Evolutionary conservation across 2,888 invertebrate genomes (phyloP).

Genomic region (Xanthorhoe spadicearia): DNA sequence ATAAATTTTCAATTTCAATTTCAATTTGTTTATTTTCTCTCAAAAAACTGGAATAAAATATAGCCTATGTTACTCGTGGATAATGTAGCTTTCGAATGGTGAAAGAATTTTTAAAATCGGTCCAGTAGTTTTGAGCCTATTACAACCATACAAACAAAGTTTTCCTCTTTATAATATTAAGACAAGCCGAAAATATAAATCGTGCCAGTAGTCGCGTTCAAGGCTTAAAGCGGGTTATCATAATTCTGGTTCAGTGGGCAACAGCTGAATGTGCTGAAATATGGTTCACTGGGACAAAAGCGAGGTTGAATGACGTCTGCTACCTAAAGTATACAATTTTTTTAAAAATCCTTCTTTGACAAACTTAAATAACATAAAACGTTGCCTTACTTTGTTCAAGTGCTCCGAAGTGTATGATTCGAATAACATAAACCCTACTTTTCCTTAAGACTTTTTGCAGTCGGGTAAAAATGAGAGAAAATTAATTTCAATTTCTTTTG

Average conservation of each 20-base stretch:
- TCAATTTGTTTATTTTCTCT: no score
- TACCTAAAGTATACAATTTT: background rate
- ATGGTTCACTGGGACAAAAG: slow-evolving; percentile 15
- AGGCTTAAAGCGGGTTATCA: slow-evolving; percentile 17
- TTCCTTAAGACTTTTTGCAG: slow-evolving; percentile 4
- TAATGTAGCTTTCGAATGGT: no score
- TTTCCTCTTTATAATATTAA: no score
- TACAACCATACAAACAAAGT: no score
- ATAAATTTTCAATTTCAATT: no score
- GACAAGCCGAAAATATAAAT: no score
- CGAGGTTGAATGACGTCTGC: background rate
- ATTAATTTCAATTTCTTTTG: slow-evolving; percentile 18
- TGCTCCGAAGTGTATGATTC: slow-evolving; percentile 16
- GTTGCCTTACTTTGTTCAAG: slow-evolving; percentile 12
- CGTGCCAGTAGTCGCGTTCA: background rate
- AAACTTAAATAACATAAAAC: slow-evolving; percentile 16
- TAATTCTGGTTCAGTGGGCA: slow-evolving; percentile 28
- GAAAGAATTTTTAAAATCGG: no score
- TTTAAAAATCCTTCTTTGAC: background rate
- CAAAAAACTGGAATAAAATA: no score
- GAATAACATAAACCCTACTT: slow-evolving; percentile 20
- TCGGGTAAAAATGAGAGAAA: slow-evolving; percentile 9
- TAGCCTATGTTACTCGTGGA: no score
- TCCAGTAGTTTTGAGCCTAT: no score
- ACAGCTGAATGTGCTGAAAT: slow-evolving; percentile 15